Base-by-base conservation (phyloP, 2,113 vertebrate genomes). In the Pseudopipra pipra region DNA sequence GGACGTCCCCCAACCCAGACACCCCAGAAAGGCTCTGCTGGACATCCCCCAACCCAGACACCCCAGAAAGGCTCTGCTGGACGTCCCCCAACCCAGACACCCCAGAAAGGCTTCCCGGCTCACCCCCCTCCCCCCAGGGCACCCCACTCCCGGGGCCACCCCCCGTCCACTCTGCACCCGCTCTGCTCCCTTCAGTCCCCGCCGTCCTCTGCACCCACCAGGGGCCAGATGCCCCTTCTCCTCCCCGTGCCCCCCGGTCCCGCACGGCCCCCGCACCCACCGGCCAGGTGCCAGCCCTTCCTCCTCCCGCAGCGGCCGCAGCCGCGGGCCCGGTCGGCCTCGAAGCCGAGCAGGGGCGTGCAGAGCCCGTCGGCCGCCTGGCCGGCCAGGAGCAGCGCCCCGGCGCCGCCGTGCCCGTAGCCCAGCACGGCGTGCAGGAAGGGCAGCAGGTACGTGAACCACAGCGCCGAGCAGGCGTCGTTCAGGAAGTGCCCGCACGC, bases 361-460 rank as follows among this genome's bases (percentile, higher is more conserved):
- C 98, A 99, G 61, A 99, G 59, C 2, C 97, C 99, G 59, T 99
- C 99, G 2, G 99, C 98, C 51, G 97, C 80, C 96, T 99, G 99
- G 3, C 99, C 99, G 3, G 98, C 97, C 37, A 99, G 97, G 90
- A 99, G 95, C 93, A 99, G 82, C 27, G 98, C 77, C 1, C 99
- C 99, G 15, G 99, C 99, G 44, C 75, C 92, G 1, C 97, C 96
- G 88, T 98, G 99, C 24, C 97, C 94, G 90, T 99, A 99, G 12
- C 98, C 98, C 96, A 99, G 98, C 20, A 99, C 99, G 3, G 98
- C 97, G 94, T 99, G 99, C 97, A 99, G 97, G 95, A 97, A 99
- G 6, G 99, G 98, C 94, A 99, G 98, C 56, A 99, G 98, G 96
- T 99, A 99, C 0, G 99, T 99, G 97, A 99, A 99, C 99, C 99